Conservation (phyloP, 1,140 invertebrate species). For the Hirudo medicinalis region DNA sequence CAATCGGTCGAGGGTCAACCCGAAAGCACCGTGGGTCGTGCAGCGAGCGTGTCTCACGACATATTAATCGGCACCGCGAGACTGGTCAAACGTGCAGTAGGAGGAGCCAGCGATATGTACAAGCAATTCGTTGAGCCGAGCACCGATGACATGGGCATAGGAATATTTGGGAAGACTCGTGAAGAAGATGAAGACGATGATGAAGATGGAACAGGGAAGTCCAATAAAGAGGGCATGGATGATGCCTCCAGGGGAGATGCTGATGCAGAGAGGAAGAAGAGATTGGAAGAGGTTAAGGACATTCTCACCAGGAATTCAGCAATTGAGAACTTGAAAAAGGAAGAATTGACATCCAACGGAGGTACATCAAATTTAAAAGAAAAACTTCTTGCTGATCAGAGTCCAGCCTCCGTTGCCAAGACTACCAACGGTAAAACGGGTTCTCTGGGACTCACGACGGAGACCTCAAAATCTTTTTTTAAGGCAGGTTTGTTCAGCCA, state of each 20-base stretch:
- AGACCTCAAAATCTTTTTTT: no score
- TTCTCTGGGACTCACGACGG: no score
- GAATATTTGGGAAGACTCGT: slow-evolving; percentile 9
- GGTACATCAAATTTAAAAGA: no score
- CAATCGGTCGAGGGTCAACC: slow-evolving; percentile 10
- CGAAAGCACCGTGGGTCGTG: slow-evolving; percentile 13
- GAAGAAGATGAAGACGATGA: slow-evolving; percentile 43
- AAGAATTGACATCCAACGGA: no score
- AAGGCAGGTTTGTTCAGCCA: no score
- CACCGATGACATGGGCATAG: slow-evolving; percentile 26
- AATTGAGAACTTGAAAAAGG: no score
- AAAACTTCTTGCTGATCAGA: no score
- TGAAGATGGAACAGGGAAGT: slow-evolving; percentile 38
- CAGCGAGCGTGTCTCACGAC: slow-evolving; percentile 16
- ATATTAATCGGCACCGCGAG: slow-evolving; percentile 24
- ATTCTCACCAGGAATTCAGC: no score
- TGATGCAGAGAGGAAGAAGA: not conserved
- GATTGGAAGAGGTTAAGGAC: no score
- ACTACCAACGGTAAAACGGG: no score
- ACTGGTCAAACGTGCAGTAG: slow-evolving; percentile 29
- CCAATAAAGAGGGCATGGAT: slow-evolving; percentile 25
- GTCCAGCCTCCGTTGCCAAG: no score
- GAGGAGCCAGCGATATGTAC: slow-evolving; percentile 28
- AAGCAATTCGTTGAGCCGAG: slow-evolving; percentile 34
- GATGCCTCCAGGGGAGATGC: not conserved